Percentiles rank a stretch among this genome's conserved stretches.
phyloP scores from a whole-genome alignment of 1,140 invertebrate genomes.

The Hyles euphorbiae region DNA sequence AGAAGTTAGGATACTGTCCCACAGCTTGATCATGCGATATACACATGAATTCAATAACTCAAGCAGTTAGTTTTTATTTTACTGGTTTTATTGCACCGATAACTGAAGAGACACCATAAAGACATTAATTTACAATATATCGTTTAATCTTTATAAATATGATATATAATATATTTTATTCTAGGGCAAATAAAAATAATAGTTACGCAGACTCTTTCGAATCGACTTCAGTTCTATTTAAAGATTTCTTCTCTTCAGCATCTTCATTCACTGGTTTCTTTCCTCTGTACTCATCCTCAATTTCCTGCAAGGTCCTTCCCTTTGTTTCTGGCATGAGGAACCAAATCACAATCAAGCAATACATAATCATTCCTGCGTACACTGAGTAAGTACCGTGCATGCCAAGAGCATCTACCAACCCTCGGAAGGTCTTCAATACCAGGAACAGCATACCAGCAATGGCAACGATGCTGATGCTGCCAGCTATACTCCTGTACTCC shows the following conservation, averaged over 20 bases:
- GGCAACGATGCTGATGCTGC: constrained; percentile 25
- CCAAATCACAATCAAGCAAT: constrained; percentile 15
- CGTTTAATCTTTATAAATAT: no score
- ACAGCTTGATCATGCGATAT: no score
- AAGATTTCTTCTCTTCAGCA: constrained; percentile 1
- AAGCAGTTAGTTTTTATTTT: no score
- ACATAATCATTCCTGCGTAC: constrained; percentile 11
- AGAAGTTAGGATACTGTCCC: no score
- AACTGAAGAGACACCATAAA: no score
- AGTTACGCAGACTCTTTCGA: not conserved
- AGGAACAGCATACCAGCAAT: constrained; percentile 14
- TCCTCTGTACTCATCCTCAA: constrained; percentile 17
- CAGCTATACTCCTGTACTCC: constrained; percentile 34
- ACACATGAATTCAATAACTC: no score
- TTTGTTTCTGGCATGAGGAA: constrained; percentile 22
- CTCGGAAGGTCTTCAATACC: constrained; percentile 17
- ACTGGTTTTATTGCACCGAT: no score
- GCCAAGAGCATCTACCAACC: constrained; percentile 7
- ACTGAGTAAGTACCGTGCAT: constrained; percentile 15
- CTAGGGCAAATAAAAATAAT: no score
- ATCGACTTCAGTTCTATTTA: constrained; percentile 5
- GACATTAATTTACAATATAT: no score
- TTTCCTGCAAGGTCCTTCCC: constrained; percentile 19
- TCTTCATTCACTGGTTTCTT: not conserved
- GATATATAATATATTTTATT: not conserved